Conservation (phyloP, 2,888 invertebrate species). For the Drosophila hamatofila region DNA sequence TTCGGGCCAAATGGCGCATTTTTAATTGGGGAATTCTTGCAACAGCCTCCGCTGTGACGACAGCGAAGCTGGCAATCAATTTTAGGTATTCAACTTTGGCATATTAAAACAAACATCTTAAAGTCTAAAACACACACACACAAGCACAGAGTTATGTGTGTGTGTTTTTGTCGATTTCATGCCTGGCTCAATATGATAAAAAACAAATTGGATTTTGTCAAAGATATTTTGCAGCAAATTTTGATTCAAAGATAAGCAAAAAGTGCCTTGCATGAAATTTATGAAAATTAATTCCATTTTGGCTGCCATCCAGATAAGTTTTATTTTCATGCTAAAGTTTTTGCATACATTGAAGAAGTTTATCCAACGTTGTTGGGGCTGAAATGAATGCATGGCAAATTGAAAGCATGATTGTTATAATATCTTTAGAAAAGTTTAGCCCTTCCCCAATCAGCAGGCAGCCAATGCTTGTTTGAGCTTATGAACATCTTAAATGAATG, state of each 20-base stretch:
- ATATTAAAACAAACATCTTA: slow-evolving; percentile 36
- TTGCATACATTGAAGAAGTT: slow-evolving; percentile 8
- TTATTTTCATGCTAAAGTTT: slow-evolving; percentile 4
- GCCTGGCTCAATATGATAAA: slow-evolving; percentile 13
- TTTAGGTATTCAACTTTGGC: slow-evolving; percentile 41
- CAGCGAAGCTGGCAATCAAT: slow-evolving; percentile 22
- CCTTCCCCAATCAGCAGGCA: not conserved
- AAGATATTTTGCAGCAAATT: slow-evolving; percentile 4
- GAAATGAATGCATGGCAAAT: not conserved
- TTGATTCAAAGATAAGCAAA: slow-evolving; percentile 15
- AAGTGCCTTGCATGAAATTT: not conserved
- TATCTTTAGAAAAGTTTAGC: not conserved
- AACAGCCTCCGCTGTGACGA: slow-evolving; percentile 12
- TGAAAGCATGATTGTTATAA: not conserved
- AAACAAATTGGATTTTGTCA: slow-evolving; percentile 7
- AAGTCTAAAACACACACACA: slow-evolving; percentile 11
- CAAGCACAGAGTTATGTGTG: not conserved
- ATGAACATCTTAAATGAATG: not conserved
- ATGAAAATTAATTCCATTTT: slow-evolving; percentile 3
- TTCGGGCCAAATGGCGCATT: slow-evolving; percentile 39
- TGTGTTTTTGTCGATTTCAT: slow-evolving; percentile 28
- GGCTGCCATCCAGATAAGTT: slow-evolving; percentile 9
- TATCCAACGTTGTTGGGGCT: not conserved
- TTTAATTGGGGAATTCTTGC: slow-evolving; percentile 43
- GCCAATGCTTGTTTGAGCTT: not conserved